Evolutionary conservation across 2,888 invertebrate species (phyloP), one percentile per base, ranked within the genome.

Genomic region (Caenorhabditis japonica): DNA sequence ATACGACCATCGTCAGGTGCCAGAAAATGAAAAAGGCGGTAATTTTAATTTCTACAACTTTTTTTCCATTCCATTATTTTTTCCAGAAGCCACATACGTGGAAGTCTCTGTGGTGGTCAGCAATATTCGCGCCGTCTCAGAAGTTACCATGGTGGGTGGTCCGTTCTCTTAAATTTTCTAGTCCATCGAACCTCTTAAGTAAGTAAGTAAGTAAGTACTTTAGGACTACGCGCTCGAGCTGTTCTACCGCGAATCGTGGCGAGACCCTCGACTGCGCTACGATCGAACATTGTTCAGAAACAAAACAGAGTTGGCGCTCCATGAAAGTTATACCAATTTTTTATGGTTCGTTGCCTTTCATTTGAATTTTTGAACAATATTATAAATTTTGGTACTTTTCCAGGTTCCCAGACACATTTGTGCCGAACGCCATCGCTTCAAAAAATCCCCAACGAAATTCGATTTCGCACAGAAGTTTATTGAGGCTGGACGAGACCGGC

Each of bases 371-470:
- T n/a, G n/a, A n/a, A n/a, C n/a, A n/a, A n/a, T n/a, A n/a, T n/a
- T 25, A 46, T 27, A 46, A 59, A 30, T 44, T 39, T 27, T 30
- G 36, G 59, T 68, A 61, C 55, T 4, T 70, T 59, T 72, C 60
- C 61, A 74, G 55, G 51, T 76, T 79, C 51, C 84, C 83, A 8
- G 84, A 84, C 71, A 84, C 84, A 15, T 84, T 84, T 69, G 78
- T 84, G 13, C 86, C 86, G 8, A 86, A 87, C 44, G 86, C 86
- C 10, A 84, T 86, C 30, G 83, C 85, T 8, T 85, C 85, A 4
- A 84, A 84, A 61, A 86, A 86, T 56, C 86, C 86, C 8, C 76
- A 78, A 41, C 75, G 83, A 44, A 78, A 84, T 49, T 84, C 84
- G 17, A 86, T 87, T 66, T 83, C 86, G 5, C 86, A 86, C 75